These are phyloP conservation scores for Strigamia crassipes DNA, from an alignment of 2,888 invertebrate species.

Conservation along the genomic window DNA sequence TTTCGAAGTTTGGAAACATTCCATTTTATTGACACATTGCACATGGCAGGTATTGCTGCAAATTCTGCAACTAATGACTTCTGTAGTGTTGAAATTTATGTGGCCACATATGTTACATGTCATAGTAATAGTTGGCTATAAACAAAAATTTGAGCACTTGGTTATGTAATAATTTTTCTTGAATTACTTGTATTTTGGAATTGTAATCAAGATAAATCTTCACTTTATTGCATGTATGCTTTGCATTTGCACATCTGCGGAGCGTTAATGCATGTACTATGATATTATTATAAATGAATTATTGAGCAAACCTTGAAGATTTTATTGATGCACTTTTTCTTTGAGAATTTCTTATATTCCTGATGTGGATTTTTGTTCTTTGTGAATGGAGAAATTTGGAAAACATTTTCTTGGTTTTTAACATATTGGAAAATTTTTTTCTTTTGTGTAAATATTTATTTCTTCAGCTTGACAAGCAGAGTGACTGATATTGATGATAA, in stretches of 20 bases:
- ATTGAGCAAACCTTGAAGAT: background rate
- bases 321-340: background rate
- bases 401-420: background rate
- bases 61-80: background rate
- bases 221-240: background rate
- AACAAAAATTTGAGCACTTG: no score
- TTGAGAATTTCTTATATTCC: background rate
- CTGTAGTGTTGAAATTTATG: background rate
- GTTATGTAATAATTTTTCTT: no score
- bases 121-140: background rate
- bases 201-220: background rate
- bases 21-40: background rate
- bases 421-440: background rate
- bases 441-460: no score
- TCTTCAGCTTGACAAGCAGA: no score
- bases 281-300: background rate
- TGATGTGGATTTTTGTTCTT: background rate
- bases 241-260: background rate
- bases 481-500: no score
- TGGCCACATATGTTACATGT: background rate
- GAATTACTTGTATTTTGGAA: slow-evolving; percentile 1
- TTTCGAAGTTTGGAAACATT: background rate
- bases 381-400: background rate
- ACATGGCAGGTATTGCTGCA: background rate
- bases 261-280: background rate